phyloP scores from a whole-genome alignment of 2,888 invertebrate genomes.

The Incurvaria masculella region DNA sequence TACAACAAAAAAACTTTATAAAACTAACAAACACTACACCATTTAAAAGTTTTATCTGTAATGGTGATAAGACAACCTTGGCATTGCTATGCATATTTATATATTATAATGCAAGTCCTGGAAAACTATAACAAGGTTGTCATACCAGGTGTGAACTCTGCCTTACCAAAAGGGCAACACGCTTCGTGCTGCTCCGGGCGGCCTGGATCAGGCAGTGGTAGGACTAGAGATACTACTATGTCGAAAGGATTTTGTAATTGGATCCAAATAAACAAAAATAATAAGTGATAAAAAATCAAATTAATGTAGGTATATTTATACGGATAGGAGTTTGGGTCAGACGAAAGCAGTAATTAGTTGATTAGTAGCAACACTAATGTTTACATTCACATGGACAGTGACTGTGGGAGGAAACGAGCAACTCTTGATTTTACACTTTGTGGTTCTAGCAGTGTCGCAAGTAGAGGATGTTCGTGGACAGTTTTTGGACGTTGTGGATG shows the following conservation, averaged over 20 bases:
- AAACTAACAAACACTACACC: too few relatives aligned
- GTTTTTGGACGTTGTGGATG: not conserved
- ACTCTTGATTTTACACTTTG: too few relatives aligned
- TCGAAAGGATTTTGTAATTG: constrained; percentile 36
- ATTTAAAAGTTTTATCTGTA: too few relatives aligned
- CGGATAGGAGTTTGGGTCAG: constrained; percentile 33
- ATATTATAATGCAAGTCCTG: constrained; percentile 29
- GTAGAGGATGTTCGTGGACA: not conserved
- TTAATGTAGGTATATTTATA: constrained; percentile 21
- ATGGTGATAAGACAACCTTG: constrained; percentile 2
- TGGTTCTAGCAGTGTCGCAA: not conserved
- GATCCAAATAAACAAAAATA: constrained; percentile 43
- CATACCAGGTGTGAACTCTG: constrained; percentile 1
- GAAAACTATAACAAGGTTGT: constrained; percentile 18
- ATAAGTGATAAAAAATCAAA: constrained; percentile 25
- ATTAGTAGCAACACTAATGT: constrained; percentile 48
- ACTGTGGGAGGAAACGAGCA: constrained; percentile 15
- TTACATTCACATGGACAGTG: constrained; percentile 20
- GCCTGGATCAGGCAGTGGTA: constrained; percentile 83
- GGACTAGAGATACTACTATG: constrained; percentile 66
- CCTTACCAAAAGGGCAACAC: constrained; percentile 85
- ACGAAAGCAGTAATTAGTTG: constrained; percentile 54
- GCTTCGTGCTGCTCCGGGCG: constrained; percentile 89
- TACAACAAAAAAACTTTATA: too few relatives aligned
- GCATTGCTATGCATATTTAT: constrained; percentile 12